Conservation (phyloP, 1,140 invertebrate genomes). For the Solenopsis invicta region DNA sequence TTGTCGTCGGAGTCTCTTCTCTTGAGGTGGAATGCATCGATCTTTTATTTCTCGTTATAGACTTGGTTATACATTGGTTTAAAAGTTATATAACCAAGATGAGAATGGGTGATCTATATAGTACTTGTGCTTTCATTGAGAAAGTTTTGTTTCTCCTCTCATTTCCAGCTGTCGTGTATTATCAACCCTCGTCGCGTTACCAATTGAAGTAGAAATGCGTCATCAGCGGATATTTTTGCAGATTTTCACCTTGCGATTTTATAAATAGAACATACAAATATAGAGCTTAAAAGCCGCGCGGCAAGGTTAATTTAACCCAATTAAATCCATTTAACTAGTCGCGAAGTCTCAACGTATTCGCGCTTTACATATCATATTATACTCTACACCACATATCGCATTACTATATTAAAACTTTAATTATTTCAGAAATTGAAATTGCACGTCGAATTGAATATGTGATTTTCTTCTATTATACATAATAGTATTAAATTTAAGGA, state of each 20-base stretch:
- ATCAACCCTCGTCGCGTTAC: slow-evolving; percentile 11
- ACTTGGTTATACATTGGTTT: not conserved
- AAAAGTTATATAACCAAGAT: not conserved
- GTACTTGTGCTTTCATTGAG: slow-evolving; percentile 14
- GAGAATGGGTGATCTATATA: slow-evolving; percentile 32
- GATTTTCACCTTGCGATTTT: slow-evolving; percentile 45
- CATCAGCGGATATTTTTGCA: slow-evolving; percentile 36
- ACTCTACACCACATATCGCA: not conserved
- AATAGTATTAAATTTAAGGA: not conserved
- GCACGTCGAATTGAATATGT: not conserved
- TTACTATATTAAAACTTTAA: slow-evolving; percentile 6
- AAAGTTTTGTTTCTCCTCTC: slow-evolving; percentile 26
- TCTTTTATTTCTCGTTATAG: not conserved
- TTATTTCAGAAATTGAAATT: not conserved
- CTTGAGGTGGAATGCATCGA: no score
- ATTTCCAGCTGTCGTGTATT: not conserved
- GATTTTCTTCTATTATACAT: not conserved
- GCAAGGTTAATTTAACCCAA: slow-evolving; percentile 49
- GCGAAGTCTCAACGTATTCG: not conserved
- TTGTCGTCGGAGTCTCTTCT: not conserved
- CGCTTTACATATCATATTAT: not conserved
- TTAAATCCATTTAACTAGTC: slow-evolving; percentile 18
- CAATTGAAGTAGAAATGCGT: slow-evolving; percentile 52
- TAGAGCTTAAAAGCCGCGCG: not conserved
- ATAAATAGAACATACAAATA: slow-evolving; percentile 45